A percentile compares a stretch with the other conserved stretches of the same genome.
phyloP scores from a whole-genome alignment of 2,113 vertebrate genomes.

The Pandion haliaetus region DNA sequence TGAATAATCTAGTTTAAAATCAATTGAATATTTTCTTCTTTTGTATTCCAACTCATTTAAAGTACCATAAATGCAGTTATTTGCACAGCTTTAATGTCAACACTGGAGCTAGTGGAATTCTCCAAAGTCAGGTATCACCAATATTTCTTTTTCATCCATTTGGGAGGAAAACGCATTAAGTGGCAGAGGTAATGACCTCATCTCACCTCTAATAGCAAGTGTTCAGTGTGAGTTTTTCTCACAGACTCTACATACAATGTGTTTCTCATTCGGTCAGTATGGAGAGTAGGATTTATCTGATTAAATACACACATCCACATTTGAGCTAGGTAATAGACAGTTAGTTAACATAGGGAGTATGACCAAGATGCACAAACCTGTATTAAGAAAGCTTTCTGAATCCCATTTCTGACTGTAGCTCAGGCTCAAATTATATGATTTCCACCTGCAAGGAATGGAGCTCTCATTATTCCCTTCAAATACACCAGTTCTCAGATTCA shows the following conservation, averaged over 20 bases:
- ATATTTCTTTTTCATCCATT: not conserved
- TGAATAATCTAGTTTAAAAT: not conserved
- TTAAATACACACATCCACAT: not conserved
- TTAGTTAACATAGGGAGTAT: not conserved
- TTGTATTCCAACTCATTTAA: not conserved
- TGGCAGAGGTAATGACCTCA: not conserved
- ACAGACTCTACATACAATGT: too few relatives aligned
- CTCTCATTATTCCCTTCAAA: not conserved
- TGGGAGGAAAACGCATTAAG: not conserved
- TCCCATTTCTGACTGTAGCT: not conserved
- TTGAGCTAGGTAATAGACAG: not conserved
- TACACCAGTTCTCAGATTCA: not conserved
- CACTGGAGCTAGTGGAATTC: not conserved
- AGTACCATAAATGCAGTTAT: not conserved
- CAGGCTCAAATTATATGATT: not conserved
- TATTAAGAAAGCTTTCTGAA: not conserved
- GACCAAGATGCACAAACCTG: not conserved
- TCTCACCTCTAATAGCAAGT: not conserved
- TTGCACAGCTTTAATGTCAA: not conserved
- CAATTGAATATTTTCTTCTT: not conserved
- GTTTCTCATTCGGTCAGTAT: not conserved
- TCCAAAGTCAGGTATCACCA: not conserved
- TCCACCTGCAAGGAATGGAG: not conserved
- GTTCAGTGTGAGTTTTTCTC: not conserved
- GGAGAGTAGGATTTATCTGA: not conserved